Conservation (phyloP, 1,140 invertebrate genomes). For the Drosophila neocordata region DNA sequence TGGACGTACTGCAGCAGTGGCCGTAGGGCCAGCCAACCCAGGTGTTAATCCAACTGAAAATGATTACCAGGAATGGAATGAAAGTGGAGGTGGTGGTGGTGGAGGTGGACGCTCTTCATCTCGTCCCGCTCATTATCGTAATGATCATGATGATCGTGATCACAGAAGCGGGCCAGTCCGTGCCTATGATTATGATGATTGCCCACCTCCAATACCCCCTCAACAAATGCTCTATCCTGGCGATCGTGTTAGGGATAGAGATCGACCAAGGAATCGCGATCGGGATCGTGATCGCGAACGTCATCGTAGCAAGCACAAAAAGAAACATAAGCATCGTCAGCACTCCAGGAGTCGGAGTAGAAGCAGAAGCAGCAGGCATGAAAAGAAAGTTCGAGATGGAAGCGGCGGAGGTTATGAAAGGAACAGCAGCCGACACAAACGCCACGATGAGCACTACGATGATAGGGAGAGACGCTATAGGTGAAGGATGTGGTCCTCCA, state of each 20-base stretch:
- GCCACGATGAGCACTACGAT: slow-evolving; percentile 57
- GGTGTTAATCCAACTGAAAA: slow-evolving; percentile 28
- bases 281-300: slow-evolving; percentile 43
- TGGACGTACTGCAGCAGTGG: slow-evolving; percentile 39
- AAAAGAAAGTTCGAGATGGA: slow-evolving; percentile 35
- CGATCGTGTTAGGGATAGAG: slow-evolving; percentile 27
- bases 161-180: slow-evolving; percentile 45
- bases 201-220: slow-evolving; percentile 36
- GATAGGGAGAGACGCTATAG: slow-evolving; percentile 65
- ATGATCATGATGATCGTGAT: slow-evolving; percentile 75
- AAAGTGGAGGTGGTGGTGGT: slow-evolving; percentile 13
- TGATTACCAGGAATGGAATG: slow-evolving; percentile 53
- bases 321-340: slow-evolving; percentile 76
- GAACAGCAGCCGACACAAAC: slow-evolving; percentile 36
- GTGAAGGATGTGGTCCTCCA: slow-evolving; percentile 26
- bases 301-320: slow-evolving; percentile 77
- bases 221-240: slow-evolving; percentile 30
- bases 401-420: slow-evolving; percentile 49
- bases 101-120: slow-evolving; percentile 23
- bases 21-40: not conserved
- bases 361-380: slow-evolving; percentile 54
- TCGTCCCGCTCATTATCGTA: slow-evolving; percentile 60
- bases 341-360: slow-evolving; percentile 70
- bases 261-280: slow-evolving; percentile 36
- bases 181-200: slow-evolving; percentile 58